Evolutionary conservation across 2,888 invertebrate genomes (phyloP).

Genomic region (Diaprepes abbreviatus): DNA sequence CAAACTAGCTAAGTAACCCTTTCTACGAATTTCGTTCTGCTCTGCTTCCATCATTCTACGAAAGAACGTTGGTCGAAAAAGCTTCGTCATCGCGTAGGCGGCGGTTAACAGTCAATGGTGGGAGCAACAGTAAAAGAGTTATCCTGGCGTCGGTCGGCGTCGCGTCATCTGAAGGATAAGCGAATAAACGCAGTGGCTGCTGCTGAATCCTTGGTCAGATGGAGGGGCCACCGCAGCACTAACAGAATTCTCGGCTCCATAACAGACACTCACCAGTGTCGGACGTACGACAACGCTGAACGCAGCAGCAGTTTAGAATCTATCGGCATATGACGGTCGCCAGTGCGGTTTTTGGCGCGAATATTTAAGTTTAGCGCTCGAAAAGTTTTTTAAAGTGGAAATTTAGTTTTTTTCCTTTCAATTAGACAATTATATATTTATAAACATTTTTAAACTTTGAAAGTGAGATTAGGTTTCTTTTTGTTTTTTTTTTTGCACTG

Average conservation of each 20-base stretch:
- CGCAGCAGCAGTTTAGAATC: conserved; percentile 27
- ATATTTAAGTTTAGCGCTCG: conserved; percentile 30
- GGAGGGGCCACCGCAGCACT: conserved; percentile 44
- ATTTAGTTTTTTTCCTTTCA: neutral
- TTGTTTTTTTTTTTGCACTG: neutral
- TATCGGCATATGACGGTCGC: conserved; percentile 27
- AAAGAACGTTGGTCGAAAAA: neutral
- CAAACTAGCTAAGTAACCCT: neutral
- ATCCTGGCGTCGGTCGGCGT: conserved; percentile 34
- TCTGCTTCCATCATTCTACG: conserved; percentile 10
- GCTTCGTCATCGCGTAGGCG: conserved; percentile 30
- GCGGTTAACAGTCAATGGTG: conserved; percentile 22
- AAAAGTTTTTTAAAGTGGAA: conserved; percentile 6
- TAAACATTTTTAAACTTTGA: conserved; percentile 7
- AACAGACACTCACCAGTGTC: conserved; percentile 48
- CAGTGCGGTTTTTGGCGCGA: conserved; percentile 43
- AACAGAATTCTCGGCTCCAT: conserved; percentile 44
- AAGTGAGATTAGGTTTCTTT: conserved; percentile 8
- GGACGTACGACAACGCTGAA: conserved; percentile 47
- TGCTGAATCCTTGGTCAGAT: conserved; percentile 43
- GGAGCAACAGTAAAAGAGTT: conserved; percentile 31
- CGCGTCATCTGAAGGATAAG: conserved; percentile 33
- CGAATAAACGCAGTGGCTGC: conserved; percentile 26
- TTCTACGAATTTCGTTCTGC: neutral
- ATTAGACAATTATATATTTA: neutral